Evolutionary conservation across 1,140 invertebrate species (phyloP), one percentile per base, ranked within the genome.

Genomic region (Cydia pomonella): DNA sequence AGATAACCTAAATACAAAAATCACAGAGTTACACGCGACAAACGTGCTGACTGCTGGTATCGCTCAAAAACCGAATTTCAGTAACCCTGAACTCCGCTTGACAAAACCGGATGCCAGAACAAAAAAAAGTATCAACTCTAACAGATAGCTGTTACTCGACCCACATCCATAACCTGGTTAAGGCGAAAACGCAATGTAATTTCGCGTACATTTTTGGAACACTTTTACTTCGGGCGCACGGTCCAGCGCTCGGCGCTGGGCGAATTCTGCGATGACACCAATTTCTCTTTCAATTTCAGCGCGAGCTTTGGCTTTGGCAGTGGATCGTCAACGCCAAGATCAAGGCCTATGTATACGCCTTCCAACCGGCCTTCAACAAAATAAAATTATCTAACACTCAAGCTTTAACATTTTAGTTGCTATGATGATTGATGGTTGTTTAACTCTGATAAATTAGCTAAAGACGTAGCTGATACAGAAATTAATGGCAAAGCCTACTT

Each of bases 151-250:
- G 91, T 92, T 90, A 88, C 84, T 87, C 87, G 91, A 88, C 90
- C 91, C 84, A 93, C 90, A 91, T 93, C 80, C 76, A 71, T 85
- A 86, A 84, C 91, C 91, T 85, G 86, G 89, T 90, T 91, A 81
- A 82, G 81, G 88, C 88, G 88, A 93, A 92, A 92, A 92, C 89
- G 91, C 91, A 89, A 91, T 92, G 91, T 89, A 90, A 91, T 92
- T 92, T 92, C 84, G 91, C 91, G 89, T 87, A 88, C 85, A 91
- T 84, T 89, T 92, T 91, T 87, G 87, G 88, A 90, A 92, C 91
- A 92, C 91, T 92, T 92, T 92, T 92, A 92, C 91, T 92, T 91
- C 78, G 78, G 83, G 83, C 83, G 76, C 84, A 87, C 80, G 80
- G 80, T 81, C 79, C 82, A 81, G 73, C 76, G 66, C 59, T 59